Conservation (phyloP, 2,888 invertebrate species). For the Holacanthella duospinosa region DNA sequence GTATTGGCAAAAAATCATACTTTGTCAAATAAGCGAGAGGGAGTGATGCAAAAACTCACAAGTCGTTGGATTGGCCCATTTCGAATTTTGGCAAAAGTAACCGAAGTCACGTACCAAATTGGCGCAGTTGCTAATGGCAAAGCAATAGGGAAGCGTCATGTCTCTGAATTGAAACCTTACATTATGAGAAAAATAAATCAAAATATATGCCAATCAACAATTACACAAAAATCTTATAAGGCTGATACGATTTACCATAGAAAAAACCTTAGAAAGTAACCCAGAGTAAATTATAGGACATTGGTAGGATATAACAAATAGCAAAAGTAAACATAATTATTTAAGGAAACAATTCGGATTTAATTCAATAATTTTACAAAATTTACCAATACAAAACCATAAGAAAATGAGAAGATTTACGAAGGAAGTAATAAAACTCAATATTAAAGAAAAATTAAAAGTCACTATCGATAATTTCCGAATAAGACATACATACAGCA, state of each 20-base stretch:
- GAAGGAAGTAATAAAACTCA: background rate
- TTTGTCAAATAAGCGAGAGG: too few species aligned
- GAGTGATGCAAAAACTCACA: constrained; percentile 11
- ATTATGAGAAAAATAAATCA: too few species aligned
- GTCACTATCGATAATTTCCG: too few species aligned
- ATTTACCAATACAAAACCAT: background rate
- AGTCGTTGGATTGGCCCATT: constrained; percentile 16
- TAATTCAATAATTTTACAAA: background rate
- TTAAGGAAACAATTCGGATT: background rate
- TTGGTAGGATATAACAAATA: background rate
- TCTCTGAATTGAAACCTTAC: constrained; percentile 7
- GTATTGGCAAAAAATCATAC: too few species aligned
- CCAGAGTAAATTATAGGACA: background rate
- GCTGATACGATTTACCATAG: background rate
- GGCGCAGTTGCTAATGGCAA: background rate
- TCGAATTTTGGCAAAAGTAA: background rate
- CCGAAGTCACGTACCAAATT: constrained; percentile 10
- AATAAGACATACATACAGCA: too few species aligned
- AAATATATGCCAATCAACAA: background rate
- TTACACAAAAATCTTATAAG: background rate
- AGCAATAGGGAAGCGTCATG: background rate
- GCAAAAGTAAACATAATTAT: too few species aligned
- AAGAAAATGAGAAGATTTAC: background rate
- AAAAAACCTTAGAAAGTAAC: background rate
- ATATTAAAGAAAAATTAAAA: too few species aligned